Percentiles rank a stretch among this genome's conserved stretches.
phyloP scores from a whole-genome alignment of 2,888 invertebrate genomes.

The Deilephila porcellus region DNA sequence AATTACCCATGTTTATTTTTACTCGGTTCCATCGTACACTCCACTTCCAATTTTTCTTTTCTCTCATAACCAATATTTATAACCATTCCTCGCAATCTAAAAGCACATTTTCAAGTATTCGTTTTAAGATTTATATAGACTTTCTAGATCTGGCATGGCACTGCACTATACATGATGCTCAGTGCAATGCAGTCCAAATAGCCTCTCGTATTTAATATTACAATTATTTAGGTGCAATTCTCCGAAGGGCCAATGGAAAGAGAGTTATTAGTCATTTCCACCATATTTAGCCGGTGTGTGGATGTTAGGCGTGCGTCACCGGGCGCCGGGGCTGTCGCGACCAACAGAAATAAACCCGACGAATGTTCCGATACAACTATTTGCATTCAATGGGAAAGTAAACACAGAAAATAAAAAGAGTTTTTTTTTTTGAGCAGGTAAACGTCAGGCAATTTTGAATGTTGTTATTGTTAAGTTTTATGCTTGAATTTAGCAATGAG shows the following conservation, averaged over 20 bases:
- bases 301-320: slow-evolving; percentile 69
- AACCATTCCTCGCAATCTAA: too few relatives aligned
- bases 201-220: neutral
- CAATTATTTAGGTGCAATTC: neutral
- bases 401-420: slow-evolving; percentile 5
- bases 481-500: too few relatives aligned
- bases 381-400: slow-evolving; percentile 39
- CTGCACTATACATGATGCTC: too few relatives aligned
- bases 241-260: slow-evolving; percentile 27
- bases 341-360: slow-evolving; percentile 54
- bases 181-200: neutral
- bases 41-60: too few relatives aligned
- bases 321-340: slow-evolving; percentile 61
- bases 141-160: too few relatives aligned
- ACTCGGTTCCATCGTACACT: too few relatives aligned
- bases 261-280: slow-evolving; percentile 63
- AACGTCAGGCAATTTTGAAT: neutral
- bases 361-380: slow-evolving; percentile 44
- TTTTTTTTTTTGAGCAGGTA: slow-evolving; percentile 4
- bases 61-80: too few relatives aligned
- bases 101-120: neutral
- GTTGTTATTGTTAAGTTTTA: too few relatives aligned
- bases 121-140: neutral
- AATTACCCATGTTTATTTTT: too few relatives aligned
- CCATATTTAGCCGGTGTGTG: slow-evolving; percentile 66